Percentiles rank a stretch among this genome's conserved stretches.
phyloP scores from a whole-genome alignment of 2,888 invertebrate species.

The Eilema griseolum region DNA sequence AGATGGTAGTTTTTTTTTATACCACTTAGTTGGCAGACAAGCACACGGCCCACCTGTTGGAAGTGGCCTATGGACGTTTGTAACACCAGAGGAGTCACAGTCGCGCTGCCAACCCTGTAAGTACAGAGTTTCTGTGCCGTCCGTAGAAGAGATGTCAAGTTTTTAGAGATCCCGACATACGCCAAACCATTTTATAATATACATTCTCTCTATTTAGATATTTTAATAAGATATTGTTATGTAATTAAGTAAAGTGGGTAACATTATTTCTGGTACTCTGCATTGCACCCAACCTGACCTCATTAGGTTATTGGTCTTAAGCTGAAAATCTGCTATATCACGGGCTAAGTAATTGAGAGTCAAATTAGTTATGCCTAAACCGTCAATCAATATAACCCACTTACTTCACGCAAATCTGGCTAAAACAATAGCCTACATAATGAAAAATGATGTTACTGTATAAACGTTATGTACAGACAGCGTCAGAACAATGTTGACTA shows the following conservation, averaged over 20 bases:
- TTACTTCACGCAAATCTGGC: conserved; percentile 26
- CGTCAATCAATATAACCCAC: conserved; percentile 65
- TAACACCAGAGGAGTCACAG: too few relatives aligned
- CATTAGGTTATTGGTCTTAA: conserved; percentile 52
- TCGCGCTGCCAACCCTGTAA: too few relatives aligned
- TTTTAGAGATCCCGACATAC: not conserved
- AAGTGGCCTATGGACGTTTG: too few relatives aligned
- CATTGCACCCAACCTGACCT: conserved; percentile 55
- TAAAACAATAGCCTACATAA: conserved; percentile 17
- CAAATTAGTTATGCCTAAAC: conserved; percentile 70
- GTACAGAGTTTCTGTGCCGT: too few relatives aligned
- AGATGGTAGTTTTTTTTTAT: not conserved
- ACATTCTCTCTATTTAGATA: not conserved
- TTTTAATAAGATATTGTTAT: conserved; percentile 13
- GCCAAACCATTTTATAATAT: not conserved
- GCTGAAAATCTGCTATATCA: conserved; percentile 64
- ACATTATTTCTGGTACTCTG: conserved; percentile 43
- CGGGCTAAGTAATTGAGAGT: conserved; percentile 73
- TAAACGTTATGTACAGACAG: not conserved
- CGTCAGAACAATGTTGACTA: too few relatives aligned
- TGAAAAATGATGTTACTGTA: not conserved
- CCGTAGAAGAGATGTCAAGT: too few relatives aligned
- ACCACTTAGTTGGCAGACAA: too few relatives aligned
- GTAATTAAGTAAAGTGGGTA: conserved; percentile 24
- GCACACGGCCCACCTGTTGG: too few relatives aligned